phyloP scores from a whole-genome alignment of 1,140 invertebrate genomes.

The Cheumatopsyche charites region DNA sequence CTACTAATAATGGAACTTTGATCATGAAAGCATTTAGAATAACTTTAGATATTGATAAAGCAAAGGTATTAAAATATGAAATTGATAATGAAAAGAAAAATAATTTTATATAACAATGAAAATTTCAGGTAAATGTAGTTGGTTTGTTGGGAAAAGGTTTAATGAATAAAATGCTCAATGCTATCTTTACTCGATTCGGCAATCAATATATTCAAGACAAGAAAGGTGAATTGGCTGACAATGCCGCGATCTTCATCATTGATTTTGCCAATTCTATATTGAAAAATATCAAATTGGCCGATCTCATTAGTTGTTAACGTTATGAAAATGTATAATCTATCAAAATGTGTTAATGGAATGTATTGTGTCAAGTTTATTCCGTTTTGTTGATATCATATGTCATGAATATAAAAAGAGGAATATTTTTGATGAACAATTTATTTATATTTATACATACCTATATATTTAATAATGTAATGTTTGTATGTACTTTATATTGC shows the following conservation, averaged over 20 bases:
- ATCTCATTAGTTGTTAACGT: slow-evolving; percentile 37
- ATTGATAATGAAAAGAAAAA: neutral
- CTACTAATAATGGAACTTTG: slow-evolving; percentile 34
- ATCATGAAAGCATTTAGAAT: slow-evolving; percentile 33
- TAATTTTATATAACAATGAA: neutral
- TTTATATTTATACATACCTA: too few relatives aligned
- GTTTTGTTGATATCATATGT: neutral
- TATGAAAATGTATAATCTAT: neutral
- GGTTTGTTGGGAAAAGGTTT: slow-evolving; percentile 41
- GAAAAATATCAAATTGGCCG: slow-evolving; percentile 32
- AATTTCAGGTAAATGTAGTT: slow-evolving; percentile 39
- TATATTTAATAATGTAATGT: too few relatives aligned
- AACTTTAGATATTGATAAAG: slow-evolving; percentile 35
- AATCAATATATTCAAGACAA: slow-evolving; percentile 37
- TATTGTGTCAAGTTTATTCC: slow-evolving; percentile 17
- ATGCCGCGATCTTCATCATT: slow-evolving; percentile 29
- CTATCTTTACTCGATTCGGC: slow-evolving; percentile 35
- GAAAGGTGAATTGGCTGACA: slow-evolving; percentile 35
- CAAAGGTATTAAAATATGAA: slow-evolving; percentile 39
- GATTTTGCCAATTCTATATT: slow-evolving; percentile 40
- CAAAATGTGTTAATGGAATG: slow-evolving; percentile 19
- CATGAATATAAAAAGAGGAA: too few relatives aligned
- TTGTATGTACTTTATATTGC: neutral
- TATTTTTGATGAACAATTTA: too few relatives aligned
- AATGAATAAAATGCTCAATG: slow-evolving; percentile 37